Conservation (phyloP, 2,113 vertebrate genomes). For the Anseranas semipalmata region DNA sequence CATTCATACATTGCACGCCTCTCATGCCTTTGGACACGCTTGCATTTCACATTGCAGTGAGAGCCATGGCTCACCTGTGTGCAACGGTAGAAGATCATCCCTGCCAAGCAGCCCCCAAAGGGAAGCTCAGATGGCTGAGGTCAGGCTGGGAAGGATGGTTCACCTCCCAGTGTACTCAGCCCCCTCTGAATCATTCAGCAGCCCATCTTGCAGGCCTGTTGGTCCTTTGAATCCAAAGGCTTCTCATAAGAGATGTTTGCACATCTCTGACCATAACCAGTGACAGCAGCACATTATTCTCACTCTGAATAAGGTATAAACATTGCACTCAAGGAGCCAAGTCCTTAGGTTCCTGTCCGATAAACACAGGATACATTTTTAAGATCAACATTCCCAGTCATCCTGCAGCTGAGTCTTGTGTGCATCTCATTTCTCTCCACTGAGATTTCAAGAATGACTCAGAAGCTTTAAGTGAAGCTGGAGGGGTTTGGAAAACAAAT, state of each 20-base stretch:
- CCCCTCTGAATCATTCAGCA: neutral
- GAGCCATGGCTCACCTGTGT: neutral
- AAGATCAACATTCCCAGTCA: neutral
- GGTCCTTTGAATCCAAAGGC: neutral
- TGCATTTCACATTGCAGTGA: neutral
- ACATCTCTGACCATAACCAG: neutral
- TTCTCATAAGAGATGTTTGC: neutral
- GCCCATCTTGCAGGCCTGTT: neutral
- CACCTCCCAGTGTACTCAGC: neutral
- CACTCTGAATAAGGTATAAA: neutral
- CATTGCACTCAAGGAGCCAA: neutral
- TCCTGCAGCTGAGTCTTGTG: neutral
- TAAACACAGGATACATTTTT: slow-evolving; percentile 9
- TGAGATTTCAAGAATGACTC: neutral
- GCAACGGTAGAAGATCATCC: neutral
- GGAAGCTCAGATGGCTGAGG: neutral
- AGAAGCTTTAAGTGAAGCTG: neutral
- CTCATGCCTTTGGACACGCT: neutral
- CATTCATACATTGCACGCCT: neutral
- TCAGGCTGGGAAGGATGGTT: neutral
- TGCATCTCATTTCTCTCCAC: neutral
- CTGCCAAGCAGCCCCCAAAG: neutral
- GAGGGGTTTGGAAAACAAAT: neutral
- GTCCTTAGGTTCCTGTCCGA: neutral
- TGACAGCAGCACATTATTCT: neutral